These are phyloP conservation scores for Orcinus orca DNA, from an alignment of 2,113 vertebrate genomes.

Conservation along the genomic window DNA sequence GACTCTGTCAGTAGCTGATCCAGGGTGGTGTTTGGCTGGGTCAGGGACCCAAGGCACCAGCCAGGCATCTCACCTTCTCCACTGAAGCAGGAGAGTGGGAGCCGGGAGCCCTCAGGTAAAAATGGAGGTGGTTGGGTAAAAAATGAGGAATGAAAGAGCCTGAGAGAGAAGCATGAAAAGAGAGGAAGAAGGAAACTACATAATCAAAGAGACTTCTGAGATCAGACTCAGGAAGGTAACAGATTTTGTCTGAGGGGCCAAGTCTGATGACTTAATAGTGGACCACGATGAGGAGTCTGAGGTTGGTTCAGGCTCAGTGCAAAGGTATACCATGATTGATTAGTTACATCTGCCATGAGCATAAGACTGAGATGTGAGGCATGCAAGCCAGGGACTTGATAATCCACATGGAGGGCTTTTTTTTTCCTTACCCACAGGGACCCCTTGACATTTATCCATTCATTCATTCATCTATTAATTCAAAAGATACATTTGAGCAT, in stretches of 20 bases:
- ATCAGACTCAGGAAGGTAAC: not conserved
- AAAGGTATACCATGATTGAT: not conserved
- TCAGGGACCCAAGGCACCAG: not conserved
- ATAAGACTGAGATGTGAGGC: not conserved
- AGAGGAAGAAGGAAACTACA: not conserved
- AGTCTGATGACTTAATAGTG: not conserved
- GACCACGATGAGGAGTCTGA: not conserved
- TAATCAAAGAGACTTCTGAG: not conserved
- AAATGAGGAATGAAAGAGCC: not conserved
- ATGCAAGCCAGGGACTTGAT: not conserved
- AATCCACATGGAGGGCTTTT: not conserved
- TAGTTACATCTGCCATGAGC: not conserved
- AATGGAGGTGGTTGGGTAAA: not conserved
- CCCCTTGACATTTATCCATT: not conserved
- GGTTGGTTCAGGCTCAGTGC: not conserved
- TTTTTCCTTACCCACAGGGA: not conserved
- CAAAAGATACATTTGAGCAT: not conserved
- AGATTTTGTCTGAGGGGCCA: not conserved
- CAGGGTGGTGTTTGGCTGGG: no score
- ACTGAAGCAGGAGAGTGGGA: not conserved
- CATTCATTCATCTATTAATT: not conserved
- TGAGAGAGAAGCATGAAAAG: not conserved
- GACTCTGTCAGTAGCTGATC: no score
- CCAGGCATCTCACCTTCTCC: not conserved
- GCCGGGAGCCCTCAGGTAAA: conserved; percentile 43